A percentile compares a stretch with the other conserved stretches of the same genome.
phyloP scores from a whole-genome alignment of 2,797 vertebrate genomes.

The Kryptolebias ocellatus region DNA sequence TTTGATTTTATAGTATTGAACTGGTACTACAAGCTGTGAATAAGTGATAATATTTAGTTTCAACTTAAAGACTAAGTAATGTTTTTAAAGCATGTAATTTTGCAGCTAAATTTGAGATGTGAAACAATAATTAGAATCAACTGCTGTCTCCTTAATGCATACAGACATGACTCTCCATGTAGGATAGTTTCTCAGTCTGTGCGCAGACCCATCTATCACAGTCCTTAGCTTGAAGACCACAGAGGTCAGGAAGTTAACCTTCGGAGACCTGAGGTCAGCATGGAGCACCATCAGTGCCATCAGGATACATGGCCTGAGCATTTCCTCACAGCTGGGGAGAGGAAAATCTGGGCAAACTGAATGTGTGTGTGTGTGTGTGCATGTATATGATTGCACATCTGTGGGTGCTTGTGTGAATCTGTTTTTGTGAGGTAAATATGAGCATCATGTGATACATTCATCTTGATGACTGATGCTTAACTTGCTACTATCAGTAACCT shows the following conservation, averaged over 20 bases:
- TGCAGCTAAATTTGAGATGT: slow-evolving; percentile 2
- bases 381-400: slow-evolving; percentile 57
- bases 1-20: neutral
- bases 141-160: too few relatives aligned
- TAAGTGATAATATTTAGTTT: neutral
- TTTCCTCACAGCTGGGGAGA: slow-evolving; percentile 55
- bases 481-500: slow-evolving; percentile 20
- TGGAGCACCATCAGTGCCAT: slow-evolving; percentile 76
- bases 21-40: neutral
- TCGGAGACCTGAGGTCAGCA: slow-evolving; percentile 69
- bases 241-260: slow-evolving; percentile 72
- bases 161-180: neutral
- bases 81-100: neutral
- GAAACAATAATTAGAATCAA: neutral
- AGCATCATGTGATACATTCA: slow-evolving; percentile 3
- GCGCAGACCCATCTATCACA: slow-evolving; percentile 59
- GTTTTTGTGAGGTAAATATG: slow-evolving; percentile 38
- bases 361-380: slow-evolving; percentile 40
- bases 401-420: slow-evolving; percentile 41
- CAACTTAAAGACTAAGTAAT: neutral
- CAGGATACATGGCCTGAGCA: slow-evolving; percentile 70
- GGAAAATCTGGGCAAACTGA: slow-evolving; percentile 30
- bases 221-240: slow-evolving; percentile 35
- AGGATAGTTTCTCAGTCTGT: slow-evolving; percentile 1
- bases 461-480: slow-evolving; percentile 39